phyloP scores from a whole-genome alignment of 2,797 vertebrate genomes.

The Diplodus sargus region DNA sequence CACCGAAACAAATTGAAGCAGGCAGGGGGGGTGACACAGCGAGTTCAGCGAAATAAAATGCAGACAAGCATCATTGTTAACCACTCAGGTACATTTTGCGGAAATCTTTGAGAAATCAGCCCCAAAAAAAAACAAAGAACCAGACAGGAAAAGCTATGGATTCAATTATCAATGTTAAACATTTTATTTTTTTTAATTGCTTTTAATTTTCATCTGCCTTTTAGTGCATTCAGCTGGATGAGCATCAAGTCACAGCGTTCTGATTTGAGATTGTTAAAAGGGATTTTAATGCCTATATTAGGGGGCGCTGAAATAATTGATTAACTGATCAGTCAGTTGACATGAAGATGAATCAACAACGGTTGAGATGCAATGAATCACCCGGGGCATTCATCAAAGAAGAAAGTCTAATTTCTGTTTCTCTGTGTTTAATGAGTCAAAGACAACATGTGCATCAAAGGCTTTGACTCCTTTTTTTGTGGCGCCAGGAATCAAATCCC shows the following conservation, averaged over 20 bases:
- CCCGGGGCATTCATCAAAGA: background rate
- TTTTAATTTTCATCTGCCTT: background rate
- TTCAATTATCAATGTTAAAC: background rate
- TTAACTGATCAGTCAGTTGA: constrained; percentile 14
- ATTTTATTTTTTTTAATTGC: background rate
- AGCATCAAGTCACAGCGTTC: background rate
- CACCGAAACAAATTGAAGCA: constrained; percentile 46
- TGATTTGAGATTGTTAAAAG: constrained; percentile 24
- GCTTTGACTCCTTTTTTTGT: too few species aligned
- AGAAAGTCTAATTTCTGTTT: background rate
- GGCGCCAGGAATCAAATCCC: too few species aligned
- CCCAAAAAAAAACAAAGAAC: background rate
- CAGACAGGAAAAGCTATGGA: background rate
- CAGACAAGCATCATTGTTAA: constrained; percentile 29
- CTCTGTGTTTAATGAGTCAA: background rate
- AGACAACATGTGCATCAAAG: too few species aligned
- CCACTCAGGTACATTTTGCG: background rate
- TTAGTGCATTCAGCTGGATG: background rate
- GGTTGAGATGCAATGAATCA: background rate
- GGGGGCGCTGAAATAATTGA: constrained; percentile 2
- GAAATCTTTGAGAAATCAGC: background rate
- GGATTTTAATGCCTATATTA: constrained; percentile 3
- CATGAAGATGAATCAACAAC: constrained; percentile 1
- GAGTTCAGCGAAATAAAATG: constrained; percentile 22
- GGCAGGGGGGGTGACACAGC: constrained; percentile 20